Conservation (phyloP, 2,113 vertebrate genomes). For the Fregata magnificens region DNA sequence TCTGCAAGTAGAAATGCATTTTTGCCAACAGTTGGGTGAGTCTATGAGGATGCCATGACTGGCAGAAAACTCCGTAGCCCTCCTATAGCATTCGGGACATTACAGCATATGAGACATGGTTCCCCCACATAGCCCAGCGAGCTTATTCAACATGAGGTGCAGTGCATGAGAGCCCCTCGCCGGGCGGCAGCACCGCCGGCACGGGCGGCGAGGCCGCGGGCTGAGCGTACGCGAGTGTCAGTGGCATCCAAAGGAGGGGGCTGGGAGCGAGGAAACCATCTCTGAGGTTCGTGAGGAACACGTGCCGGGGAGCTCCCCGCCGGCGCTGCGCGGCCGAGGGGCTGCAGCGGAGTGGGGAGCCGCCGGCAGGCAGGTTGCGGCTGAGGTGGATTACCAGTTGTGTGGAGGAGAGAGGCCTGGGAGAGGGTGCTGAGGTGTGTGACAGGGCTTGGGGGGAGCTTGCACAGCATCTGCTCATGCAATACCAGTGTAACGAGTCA, state of each 20-base stretch:
- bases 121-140: constrained; percentile 8
- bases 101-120: constrained; percentile 50
- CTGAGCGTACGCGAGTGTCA: neutral
- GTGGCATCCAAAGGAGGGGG: constrained; percentile 27
- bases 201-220: neutral
- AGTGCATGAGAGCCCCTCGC: constrained; percentile 68
- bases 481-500: constrained; percentile 46
- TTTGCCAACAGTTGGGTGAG: constrained; percentile 36
- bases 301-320: neutral
- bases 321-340: neutral
- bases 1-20: constrained; percentile 40
- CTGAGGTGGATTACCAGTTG: constrained; percentile 78
- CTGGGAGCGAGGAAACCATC: constrained; percentile 1
- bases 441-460: neutral
- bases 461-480: neutral
- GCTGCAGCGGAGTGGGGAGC: neutral
- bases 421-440: constrained; percentile 6
- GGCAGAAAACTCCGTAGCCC: constrained; percentile 1
- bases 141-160: constrained; percentile 73
- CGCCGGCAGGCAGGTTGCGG: neutral
- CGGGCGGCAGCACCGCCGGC: neutral
- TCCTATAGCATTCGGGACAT: constrained; percentile 13
- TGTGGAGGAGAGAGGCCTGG: constrained; percentile 54
- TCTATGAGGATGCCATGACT: constrained; percentile 36
- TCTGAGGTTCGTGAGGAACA: constrained; percentile 57